Evolutionary conservation across 2,113 vertebrate genomes (phyloP).

Genomic region (Glaucidium brasilianum): DNA sequence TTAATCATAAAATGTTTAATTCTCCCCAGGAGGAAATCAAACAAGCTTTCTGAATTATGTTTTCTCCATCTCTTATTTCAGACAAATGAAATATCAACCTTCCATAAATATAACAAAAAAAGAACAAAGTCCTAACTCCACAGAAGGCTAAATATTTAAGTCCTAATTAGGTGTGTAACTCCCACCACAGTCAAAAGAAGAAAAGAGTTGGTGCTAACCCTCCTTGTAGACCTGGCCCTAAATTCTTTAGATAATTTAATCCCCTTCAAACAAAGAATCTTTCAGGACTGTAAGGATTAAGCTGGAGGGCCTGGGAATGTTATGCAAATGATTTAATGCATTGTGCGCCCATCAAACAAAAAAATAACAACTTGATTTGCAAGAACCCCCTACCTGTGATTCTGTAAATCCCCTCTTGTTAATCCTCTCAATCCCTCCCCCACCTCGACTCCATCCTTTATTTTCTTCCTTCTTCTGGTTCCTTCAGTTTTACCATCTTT

Average conservation of each 20-base stretch:
- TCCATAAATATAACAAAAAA: neutral
- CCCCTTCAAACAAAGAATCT: neutral
- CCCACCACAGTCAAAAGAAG: neutral
- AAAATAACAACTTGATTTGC: neutral
- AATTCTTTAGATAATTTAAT: constrained; percentile 18
- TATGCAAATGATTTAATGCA: constrained; percentile 7
- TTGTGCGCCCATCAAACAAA: neutral
- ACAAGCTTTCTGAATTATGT: neutral
- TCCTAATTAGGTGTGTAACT: neutral
- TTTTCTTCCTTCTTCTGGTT: neutral
- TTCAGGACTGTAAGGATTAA: constrained; percentile 12
- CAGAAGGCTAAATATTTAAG: neutral
- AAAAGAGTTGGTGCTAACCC: neutral
- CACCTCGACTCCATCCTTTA: neutral
- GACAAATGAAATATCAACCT: neutral
- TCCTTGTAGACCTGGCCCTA: neutral
- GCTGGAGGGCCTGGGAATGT: neutral
- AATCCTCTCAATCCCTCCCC: neutral
- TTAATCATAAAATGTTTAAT: neutral
- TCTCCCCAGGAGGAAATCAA: neutral
- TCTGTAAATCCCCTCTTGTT: neutral
- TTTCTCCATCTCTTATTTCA: neutral
- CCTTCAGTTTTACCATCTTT: neutral
- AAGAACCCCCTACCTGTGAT: neutral
- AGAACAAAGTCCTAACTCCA: neutral